Percentiles rank a stretch among this genome's conserved stretches.
phyloP scores from a whole-genome alignment of 2,888 invertebrate genomes.

The Leucoma salicis region DNA sequence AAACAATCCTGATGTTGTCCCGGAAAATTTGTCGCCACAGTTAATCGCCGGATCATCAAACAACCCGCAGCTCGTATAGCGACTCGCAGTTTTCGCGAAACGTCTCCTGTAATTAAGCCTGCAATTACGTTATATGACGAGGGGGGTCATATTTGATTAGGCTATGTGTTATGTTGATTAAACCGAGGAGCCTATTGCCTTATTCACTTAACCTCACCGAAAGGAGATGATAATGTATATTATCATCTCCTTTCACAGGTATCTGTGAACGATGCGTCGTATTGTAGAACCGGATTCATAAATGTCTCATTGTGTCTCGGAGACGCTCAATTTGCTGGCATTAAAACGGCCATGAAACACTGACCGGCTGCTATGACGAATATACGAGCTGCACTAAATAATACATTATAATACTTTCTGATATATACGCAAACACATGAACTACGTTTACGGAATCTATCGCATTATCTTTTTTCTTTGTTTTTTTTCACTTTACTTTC shows the following conservation, averaged over 20 bases:
- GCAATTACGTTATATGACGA: conserved; percentile 78
- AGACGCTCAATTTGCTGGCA: conserved; percentile 48
- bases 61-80: conserved; percentile 46
- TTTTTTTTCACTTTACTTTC: no score
- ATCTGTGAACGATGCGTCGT: conserved; percentile 42
- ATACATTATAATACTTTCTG: no score
- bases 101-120: conserved; percentile 77
- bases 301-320: conserved; percentile 40
- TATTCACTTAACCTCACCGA: conserved; percentile 67
- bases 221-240: conserved; percentile 47
- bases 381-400: no score
- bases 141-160: conserved; percentile 81
- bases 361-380: conserved; percentile 38
- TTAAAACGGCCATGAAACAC: conserved; percentile 59
- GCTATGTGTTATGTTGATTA: conserved; percentile 78
- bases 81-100: conserved; percentile 50
- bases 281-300: conserved; percentile 51
- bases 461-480: no score
- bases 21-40: conserved; percentile 49
- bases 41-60: conserved; percentile 70
- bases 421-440: no score
- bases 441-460: no score
- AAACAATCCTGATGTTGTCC: conserved; percentile 28
- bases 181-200: conserved; percentile 78
- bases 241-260: no score